Evolutionary conservation across 2,113 vertebrate genomes (phyloP), one percentile per base, ranked within the genome.

Genomic region (Odontesthes bonariensis): DNA sequence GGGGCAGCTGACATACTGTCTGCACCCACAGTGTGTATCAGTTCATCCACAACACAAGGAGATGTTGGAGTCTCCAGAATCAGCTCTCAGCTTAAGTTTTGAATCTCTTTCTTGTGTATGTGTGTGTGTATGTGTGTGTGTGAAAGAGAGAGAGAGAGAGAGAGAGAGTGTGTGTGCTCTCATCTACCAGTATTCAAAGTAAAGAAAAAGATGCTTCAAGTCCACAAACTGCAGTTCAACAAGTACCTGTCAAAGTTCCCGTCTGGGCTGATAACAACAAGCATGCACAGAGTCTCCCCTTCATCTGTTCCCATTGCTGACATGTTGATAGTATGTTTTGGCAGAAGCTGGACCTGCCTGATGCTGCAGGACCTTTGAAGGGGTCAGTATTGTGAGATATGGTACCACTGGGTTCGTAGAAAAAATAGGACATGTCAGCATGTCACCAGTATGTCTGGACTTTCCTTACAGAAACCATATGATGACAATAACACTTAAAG

Each of bases 31-130:
- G 19, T 31, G 73, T 38, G 5, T 35, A 64, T 65, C 80, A 51
- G 72, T 83, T 86, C 66, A 81, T 89, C 75, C 71, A 51, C 17
- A 2, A 22, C 60, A 68, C 35, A 46, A 61, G 27, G 40, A 76
- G 51, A 63, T 47, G 33, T 86, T 64, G 42, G 32, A 73, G 49
- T 58, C 53, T 75, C 67, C 49, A 38, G 31, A 57, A 54, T 44
- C 27, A 40, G 54, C 60, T 68, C 63, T 74, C 35, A 46, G 52
- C 51, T 81, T 69, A 44, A 32, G 33, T 73, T 84, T 76, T 57
- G 75, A 88, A 91, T 89, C 82, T 88, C 52, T 52, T 68, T 38
- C n/a, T 42, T n/a, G n/a, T n/a, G n/a, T n/a, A n/a, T n/a, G n/a
- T n/a, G n/a, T n/a, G n/a, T n/a, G n/a, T n/a, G n/a, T n/a, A n/a